phyloP scores from a whole-genome alignment of 2,113 vertebrate genomes.

The Hassar affinis region DNA sequence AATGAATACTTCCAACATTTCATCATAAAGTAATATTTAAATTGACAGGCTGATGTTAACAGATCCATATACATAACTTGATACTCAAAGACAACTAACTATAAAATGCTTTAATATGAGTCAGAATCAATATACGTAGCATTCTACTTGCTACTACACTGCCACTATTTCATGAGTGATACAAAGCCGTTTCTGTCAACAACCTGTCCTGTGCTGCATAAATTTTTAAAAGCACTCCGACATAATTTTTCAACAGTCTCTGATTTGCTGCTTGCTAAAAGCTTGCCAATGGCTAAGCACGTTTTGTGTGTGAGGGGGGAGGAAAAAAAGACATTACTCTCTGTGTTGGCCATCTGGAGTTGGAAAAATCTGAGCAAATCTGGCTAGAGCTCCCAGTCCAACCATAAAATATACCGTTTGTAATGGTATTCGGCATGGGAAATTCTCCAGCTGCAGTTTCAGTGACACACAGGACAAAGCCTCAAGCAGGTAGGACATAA shows the following conservation, averaged over 20 bases:
- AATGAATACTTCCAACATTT: not conserved
- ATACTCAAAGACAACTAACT: slow-evolving; percentile 1
- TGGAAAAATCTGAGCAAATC: slow-evolving; percentile 27
- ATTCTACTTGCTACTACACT: not conserved
- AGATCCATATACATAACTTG: slow-evolving; percentile 14
- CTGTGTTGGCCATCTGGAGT: slow-evolving; percentile 20
- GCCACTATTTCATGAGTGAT: not conserved
- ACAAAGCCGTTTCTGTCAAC: slow-evolving; percentile 26
- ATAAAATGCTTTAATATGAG: slow-evolving; percentile 10
- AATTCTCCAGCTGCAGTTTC: slow-evolving; percentile 38
- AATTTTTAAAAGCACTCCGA: slow-evolving; percentile 10
- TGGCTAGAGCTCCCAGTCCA: slow-evolving; percentile 13
- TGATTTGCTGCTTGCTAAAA: slow-evolving; percentile 14
- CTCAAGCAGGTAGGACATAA: not conserved
- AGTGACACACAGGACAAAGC: slow-evolving; percentile 2
- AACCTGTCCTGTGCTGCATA: slow-evolving; percentile 3
- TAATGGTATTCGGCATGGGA: slow-evolving; percentile 19
- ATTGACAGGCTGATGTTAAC: not conserved
- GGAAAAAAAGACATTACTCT: slow-evolving; percentile 1
- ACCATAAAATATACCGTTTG: slow-evolving; percentile 37
- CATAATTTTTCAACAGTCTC: not conserved
- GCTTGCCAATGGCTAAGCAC: slow-evolving; percentile 21
- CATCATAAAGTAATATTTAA: not conserved
- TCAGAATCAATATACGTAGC: not conserved
- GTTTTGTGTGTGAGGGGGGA: not conserved